These are phyloP conservation scores for Schizaphis graminum DNA, from an alignment of 2,888 invertebrate genomes.

Conservation along the genomic window DNA sequence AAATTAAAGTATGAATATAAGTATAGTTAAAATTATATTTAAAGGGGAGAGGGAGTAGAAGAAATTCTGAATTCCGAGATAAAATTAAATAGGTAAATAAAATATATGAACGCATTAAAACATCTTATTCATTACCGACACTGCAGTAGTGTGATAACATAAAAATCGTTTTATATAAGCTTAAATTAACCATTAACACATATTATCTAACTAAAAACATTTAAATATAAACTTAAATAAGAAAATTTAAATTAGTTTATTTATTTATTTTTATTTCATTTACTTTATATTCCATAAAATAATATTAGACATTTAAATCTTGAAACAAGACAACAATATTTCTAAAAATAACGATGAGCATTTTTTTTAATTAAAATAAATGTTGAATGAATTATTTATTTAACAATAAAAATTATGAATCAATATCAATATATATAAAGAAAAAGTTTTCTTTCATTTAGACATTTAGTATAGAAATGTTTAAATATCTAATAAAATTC, in stretches of 20 bases:
- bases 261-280: neutral
- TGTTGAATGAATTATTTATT: neutral
- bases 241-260: neutral
- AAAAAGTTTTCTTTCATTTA: neutral
- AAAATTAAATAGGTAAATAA: neutral
- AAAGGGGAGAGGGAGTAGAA: neutral
- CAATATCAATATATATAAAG: neutral
- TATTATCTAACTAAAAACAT: neutral
- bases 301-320: neutral
- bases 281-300: neutral
- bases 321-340: neutral
- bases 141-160: neutral
- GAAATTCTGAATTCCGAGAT: neutral
- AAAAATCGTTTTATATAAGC: neutral
- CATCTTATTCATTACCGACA: neutral
- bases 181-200: neutral
- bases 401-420: neutral
- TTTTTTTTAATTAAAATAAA: neutral
- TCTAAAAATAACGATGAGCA: too few species aligned
- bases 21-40: neutral
- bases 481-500: fast-evolving
- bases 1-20: neutral
- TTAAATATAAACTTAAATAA: neutral
- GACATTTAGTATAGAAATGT: neutral
- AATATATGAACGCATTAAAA: neutral